Conservation (phyloP, 1,140 invertebrate species). For the Lepidurus apus region DNA sequence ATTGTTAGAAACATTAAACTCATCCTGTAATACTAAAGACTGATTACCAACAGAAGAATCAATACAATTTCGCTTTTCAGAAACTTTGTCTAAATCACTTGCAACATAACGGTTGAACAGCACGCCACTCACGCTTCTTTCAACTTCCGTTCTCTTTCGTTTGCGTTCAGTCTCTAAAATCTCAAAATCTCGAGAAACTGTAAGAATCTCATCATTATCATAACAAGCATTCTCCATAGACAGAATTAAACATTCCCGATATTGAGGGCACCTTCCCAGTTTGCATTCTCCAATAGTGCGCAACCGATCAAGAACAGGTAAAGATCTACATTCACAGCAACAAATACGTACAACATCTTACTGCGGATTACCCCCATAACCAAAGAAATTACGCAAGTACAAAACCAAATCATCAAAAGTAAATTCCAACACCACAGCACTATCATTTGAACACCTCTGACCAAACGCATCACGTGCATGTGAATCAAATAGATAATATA, state of each 20-base stretch:
- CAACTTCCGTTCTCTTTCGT: too few species aligned
- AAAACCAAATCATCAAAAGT: background rate
- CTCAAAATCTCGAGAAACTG: constrained; percentile 5
- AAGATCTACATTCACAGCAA: background rate
- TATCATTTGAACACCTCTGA: background rate
- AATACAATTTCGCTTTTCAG: too few species aligned
- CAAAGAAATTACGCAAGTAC: background rate
- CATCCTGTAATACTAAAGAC: too few species aligned
- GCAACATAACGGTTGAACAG: too few species aligned
- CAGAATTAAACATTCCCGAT: background rate
- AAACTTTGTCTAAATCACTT: too few species aligned
- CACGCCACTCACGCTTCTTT: too few species aligned
- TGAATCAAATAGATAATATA: background rate
- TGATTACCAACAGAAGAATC: too few species aligned
- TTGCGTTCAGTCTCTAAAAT: background rate
- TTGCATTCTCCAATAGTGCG: background rate
- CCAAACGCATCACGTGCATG: background rate
- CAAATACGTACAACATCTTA: background rate
- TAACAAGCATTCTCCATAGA: background rate
- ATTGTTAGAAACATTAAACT: too few species aligned
- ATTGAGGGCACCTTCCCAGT: background rate
- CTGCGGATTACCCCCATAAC: background rate
- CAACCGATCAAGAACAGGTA: constrained; percentile 1
- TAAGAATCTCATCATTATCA: background rate
- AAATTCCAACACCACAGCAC: background rate